Evolutionary conservation across 2,888 invertebrate species (phyloP).

Genomic region (Zaprionus bogoriensis): DNA sequence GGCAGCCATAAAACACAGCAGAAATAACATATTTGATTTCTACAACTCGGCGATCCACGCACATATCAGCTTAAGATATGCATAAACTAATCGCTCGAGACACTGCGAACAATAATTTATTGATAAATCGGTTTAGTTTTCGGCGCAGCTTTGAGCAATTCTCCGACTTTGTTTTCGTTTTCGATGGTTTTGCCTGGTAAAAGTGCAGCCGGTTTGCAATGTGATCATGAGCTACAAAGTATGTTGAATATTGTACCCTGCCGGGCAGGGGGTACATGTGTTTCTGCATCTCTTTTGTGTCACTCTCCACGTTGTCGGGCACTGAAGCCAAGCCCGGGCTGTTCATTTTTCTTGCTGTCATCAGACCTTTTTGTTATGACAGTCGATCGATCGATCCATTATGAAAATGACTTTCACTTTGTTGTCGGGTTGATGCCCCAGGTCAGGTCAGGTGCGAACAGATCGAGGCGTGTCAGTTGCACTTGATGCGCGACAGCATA

Average conservation of each 20-base stretch:
- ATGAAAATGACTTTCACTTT: constrained; percentile 24
- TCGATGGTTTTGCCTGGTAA: constrained; percentile 12
- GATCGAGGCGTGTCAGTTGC: not conserved
- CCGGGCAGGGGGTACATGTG: not conserved
- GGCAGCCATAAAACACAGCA: not conserved
- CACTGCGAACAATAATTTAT: not conserved
- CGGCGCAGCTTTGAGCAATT: not conserved
- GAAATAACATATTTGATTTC: not conserved
- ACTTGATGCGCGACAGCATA: not conserved
- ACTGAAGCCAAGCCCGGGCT: not conserved
- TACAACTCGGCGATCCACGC: not conserved
- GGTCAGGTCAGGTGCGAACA: too few relatives aligned
- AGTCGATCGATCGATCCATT: constrained; percentile 1
- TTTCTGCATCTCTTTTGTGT: not conserved
- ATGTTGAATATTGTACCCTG: constrained; percentile 34
- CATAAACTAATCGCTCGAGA: not conserved
- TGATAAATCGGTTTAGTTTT: not conserved
- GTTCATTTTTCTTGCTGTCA: constrained; percentile 1
- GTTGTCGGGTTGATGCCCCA: constrained; percentile 1
- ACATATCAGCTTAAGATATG: not conserved
- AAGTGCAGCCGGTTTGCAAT: constrained; percentile 41
- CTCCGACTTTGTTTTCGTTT: not conserved
- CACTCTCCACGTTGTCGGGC: too few relatives aligned
- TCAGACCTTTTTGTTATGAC: not conserved
- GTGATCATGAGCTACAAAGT: constrained; percentile 47